These are phyloP conservation scores for Eupithecia inturbata DNA, from an alignment of 2,888 invertebrate genomes.

Conservation along the genomic window DNA sequence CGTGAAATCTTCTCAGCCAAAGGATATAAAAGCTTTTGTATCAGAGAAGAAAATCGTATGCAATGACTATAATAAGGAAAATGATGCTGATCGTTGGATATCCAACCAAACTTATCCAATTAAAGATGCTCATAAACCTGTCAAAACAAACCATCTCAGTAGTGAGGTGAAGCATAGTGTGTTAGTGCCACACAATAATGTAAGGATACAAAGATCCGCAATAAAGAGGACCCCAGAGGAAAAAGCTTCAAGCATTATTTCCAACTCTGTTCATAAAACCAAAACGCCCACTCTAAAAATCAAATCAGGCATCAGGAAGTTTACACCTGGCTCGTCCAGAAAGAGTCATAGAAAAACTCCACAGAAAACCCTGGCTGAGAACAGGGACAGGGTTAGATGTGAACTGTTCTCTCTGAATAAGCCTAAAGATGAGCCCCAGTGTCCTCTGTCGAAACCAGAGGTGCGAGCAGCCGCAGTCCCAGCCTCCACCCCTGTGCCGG, in stretches of 20 bases:
- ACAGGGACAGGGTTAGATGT: slow-evolving; percentile 72
- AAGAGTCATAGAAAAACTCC: slow-evolving; percentile 67
- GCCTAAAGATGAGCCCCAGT: slow-evolving; percentile 49
- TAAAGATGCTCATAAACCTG: slow-evolving; percentile 56
- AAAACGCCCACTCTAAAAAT: slow-evolving; percentile 72
- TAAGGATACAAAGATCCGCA: slow-evolving; percentile 48
- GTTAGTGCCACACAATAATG: slow-evolving; percentile 57
- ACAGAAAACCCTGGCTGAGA: slow-evolving; percentile 55
- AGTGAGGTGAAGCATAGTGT: slow-evolving; percentile 58
- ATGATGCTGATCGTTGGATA: slow-evolving; percentile 52
- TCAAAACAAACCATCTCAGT: slow-evolving; percentile 43
- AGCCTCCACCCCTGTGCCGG: slow-evolving; percentile 50
- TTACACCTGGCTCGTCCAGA: slow-evolving; percentile 67
- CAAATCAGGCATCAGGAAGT: slow-evolving; percentile 71
- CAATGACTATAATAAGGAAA: slow-evolving; percentile 66
- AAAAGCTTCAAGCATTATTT: slow-evolving; percentile 54
- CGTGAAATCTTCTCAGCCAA: slow-evolving; percentile 52
- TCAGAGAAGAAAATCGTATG: slow-evolving; percentile 63
- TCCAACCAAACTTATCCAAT: slow-evolving; percentile 58
- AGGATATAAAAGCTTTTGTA: slow-evolving; percentile 57
- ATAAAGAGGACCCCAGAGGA: slow-evolving; percentile 65
- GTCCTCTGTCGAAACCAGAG: slow-evolving; percentile 42
- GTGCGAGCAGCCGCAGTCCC: slow-evolving; percentile 32
- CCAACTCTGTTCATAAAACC: slow-evolving; percentile 57
- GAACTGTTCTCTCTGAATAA: slow-evolving; percentile 65